Percentiles rank a stretch among this genome's conserved stretches.
Evolutionary conservation across 2,888 invertebrate genomes (phyloP).

Genomic region (Neoscelio sp.): DNA sequence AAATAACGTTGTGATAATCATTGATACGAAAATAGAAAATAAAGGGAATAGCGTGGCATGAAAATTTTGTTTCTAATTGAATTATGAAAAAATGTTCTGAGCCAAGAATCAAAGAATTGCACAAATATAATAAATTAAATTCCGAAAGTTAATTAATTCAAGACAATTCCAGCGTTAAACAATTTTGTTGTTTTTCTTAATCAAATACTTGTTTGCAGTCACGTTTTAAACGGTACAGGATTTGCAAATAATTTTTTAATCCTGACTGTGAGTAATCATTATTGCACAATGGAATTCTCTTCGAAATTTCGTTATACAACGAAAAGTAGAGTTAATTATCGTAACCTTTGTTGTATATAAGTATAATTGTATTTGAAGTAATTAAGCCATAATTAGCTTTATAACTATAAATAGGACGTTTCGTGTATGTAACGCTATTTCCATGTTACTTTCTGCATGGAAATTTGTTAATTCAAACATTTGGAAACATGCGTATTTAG

Average conservation of each 20-base stretch:
- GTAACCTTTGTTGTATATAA: slow-evolving; percentile 16
- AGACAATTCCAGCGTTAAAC: too few relatives aligned
- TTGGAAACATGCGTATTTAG: too few relatives aligned
- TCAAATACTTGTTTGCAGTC: background rate
- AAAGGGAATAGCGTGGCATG: background rate
- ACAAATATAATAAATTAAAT: too few relatives aligned
- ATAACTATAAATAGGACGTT: slow-evolving; percentile 9
- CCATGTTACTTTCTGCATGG: too few relatives aligned
- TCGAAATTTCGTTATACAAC: slow-evolving; percentile 19
- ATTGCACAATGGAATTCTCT: background rate
- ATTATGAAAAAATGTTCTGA: background rate
- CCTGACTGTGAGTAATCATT: background rate
- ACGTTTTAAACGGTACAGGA: background rate
- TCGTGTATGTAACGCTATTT: slow-evolving; percentile 7
- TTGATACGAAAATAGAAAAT: slow-evolving; percentile 49
- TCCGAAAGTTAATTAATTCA: too few relatives aligned
- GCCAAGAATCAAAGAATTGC: background rate
- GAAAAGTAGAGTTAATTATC: slow-evolving; percentile 21
- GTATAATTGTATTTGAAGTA: slow-evolving; percentile 33
- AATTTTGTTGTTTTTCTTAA: background rate
- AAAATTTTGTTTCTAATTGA: slow-evolving; percentile 21
- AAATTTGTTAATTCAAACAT: too few relatives aligned
- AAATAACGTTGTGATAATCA: slow-evolving; percentile 43
- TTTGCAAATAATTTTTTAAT: slow-evolving; percentile 3
- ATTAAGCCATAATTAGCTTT: slow-evolving; percentile 10